phyloP scores from a whole-genome alignment of 2,797 vertebrate species.

The Peromyscus attwateri region DNA sequence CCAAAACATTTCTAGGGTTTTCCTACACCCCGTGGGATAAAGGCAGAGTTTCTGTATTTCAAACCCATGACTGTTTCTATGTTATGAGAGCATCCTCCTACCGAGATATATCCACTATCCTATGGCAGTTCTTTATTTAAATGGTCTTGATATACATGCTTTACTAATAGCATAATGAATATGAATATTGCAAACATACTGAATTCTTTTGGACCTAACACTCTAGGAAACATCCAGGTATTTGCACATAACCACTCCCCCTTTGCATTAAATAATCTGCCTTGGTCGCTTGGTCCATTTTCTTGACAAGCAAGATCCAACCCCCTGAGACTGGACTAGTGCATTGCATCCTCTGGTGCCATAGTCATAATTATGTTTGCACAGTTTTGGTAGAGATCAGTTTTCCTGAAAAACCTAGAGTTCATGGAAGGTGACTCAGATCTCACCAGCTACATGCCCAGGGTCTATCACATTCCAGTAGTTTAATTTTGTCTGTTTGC shows the following conservation, averaged over 20 bases:
- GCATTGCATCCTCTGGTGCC: not conserved
- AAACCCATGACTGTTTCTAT: not conserved
- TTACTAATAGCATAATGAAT: not conserved
- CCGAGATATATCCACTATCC: not conserved
- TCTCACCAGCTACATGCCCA: not conserved
- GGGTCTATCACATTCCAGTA: not conserved
- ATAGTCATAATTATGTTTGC: not conserved
- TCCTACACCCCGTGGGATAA: not conserved
- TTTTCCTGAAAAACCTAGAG: not conserved
- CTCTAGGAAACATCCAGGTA: not conserved
- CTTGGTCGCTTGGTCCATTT: not conserved
- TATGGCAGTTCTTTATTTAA: not conserved
- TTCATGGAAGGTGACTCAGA: fast-evolving
- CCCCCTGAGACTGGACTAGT: fast-evolving
- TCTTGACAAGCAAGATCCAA: not conserved
- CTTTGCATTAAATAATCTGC: not conserved
- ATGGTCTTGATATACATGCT: not conserved
- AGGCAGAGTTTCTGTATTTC: not conserved
- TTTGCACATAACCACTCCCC: not conserved
- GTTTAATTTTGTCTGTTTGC: not conserved
- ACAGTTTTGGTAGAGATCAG: not conserved
- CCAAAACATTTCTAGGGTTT: not conserved
- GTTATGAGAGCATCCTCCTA: not conserved
- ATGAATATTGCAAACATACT: not conserved
- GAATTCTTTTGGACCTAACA: not conserved